A percentile compares a stretch with the other conserved stretches of the same genome.
These are phyloP conservation scores for Sebastes trivittatus DNA, from an alignment of 2,797 vertebrate genomes.

Conservation along the genomic window DNA sequence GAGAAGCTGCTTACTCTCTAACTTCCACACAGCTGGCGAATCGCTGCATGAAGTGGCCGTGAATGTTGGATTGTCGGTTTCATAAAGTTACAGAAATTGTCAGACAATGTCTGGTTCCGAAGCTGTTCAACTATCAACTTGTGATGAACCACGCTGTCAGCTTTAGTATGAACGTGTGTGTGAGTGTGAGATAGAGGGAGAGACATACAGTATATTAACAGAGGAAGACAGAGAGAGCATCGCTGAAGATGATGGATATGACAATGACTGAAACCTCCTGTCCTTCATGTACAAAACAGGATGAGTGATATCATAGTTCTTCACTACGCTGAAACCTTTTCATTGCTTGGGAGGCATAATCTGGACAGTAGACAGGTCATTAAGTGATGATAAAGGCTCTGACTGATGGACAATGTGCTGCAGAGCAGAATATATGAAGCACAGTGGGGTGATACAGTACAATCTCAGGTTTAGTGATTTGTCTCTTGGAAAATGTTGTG, in stretches of 20 bases:
- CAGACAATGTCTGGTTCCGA: not conserved
- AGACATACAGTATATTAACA: not conserved
- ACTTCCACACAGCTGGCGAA: not conserved
- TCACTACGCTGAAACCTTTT: slow-evolving; percentile 16
- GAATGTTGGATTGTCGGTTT: not conserved
- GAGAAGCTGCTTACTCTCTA: not conserved
- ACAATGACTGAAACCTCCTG: slow-evolving; percentile 11
- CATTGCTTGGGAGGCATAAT: slow-evolving; percentile 30
- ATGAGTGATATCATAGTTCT: slow-evolving; percentile 9
- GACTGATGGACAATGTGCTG: not conserved
- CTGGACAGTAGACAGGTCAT: slow-evolving; percentile 24
- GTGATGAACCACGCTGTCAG: not conserved
- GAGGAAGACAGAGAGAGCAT: not conserved
- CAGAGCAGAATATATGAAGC: not conserved
- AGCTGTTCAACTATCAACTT: not conserved
- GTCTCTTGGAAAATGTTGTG: not conserved
- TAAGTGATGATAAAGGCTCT: slow-evolving; percentile 19
- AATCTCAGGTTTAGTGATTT: not conserved
- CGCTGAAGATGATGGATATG: slow-evolving; percentile 8
- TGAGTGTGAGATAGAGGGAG: not conserved
- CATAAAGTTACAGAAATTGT: not conserved
- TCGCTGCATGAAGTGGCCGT: not conserved
- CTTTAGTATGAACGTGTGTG: not conserved
- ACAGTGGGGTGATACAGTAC: not conserved
- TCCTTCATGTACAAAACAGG: slow-evolving; percentile 10